Conservation (phyloP, 2,797 vertebrate genomes). For the Hipposideros larvatus region DNA sequence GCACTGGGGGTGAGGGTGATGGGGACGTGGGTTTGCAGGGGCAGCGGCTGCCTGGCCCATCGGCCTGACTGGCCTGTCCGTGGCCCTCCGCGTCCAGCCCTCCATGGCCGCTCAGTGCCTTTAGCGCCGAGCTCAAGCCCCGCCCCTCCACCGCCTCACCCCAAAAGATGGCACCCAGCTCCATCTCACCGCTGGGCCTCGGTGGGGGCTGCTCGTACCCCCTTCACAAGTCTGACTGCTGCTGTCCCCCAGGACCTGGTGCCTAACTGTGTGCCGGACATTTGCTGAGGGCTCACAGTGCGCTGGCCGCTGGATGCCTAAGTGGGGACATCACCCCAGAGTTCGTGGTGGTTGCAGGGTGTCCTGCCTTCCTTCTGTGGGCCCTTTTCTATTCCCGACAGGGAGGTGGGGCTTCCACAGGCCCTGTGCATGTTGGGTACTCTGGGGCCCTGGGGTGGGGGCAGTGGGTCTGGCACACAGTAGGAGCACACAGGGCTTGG, state of each 20-base stretch:
- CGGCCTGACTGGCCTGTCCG: not conserved
- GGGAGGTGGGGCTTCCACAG: not conserved
- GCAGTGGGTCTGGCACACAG: not conserved
- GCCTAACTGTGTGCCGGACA: not conserved
- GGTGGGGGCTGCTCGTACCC: not conserved
- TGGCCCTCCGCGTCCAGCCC: not conserved
- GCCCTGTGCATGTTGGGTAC: not conserved
- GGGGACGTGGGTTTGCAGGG: not conserved
- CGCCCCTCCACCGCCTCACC: not conserved
- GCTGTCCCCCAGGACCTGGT: not conserved
- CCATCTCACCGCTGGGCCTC: not conserved
- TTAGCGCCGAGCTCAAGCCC: not conserved
- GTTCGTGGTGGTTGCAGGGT: no score
- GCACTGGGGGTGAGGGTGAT: rapidly evolving
- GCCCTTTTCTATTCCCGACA: not conserved
- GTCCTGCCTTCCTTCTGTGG: not conserved
- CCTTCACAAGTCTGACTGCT: not conserved
- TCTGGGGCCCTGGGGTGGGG: not conserved
- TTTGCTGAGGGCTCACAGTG: rapidly evolving
- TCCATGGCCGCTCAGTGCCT: not conserved
- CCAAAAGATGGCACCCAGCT: no score
- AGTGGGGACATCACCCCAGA: not conserved
- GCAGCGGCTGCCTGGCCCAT: not conserved
- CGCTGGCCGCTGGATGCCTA: not conserved
- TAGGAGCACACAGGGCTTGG: not conserved